Evolutionary conservation across 2,113 vertebrate genomes (phyloP).

Genomic region (Halichoerus grypus): DNA sequence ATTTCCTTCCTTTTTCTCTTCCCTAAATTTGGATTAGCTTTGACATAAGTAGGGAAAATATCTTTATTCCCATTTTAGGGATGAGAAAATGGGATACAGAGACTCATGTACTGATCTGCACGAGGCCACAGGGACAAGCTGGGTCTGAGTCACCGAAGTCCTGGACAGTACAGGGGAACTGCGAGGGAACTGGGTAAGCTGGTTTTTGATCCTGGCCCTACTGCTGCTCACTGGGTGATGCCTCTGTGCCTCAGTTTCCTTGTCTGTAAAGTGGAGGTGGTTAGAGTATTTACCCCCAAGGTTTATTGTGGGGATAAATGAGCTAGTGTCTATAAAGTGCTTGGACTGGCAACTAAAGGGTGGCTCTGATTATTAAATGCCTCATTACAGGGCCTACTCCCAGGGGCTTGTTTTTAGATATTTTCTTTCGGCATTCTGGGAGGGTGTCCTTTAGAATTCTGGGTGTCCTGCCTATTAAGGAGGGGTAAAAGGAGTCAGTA

Average conservation of each 20-base stretch:
- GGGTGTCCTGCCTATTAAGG: neutral
- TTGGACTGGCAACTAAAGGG: neutral
- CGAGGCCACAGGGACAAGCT: neutral
- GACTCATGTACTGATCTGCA: neutral
- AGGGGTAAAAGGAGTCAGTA: neutral
- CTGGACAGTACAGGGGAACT: neutral
- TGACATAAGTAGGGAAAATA: neutral
- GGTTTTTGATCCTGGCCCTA: neutral
- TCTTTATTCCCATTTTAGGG: constrained; percentile 6
- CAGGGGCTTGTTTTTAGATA: neutral
- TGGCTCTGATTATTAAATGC: neutral
- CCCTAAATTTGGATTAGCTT: neutral
- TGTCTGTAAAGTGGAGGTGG: neutral
- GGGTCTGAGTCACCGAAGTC: neutral
- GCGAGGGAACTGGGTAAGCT: neutral
- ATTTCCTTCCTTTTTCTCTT: neutral
- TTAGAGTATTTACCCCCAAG: neutral
- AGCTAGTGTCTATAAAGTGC: neutral
- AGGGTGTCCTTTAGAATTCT: neutral
- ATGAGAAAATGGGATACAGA: neutral
- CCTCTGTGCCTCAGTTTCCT: neutral
- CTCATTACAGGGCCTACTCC: neutral
- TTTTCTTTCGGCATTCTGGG: neutral
- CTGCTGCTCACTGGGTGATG: neutral
- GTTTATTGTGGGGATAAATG: neutral